Conservation (phyloP, 2,113 vertebrate species). For the Lichenostomus cassidix region DNA sequence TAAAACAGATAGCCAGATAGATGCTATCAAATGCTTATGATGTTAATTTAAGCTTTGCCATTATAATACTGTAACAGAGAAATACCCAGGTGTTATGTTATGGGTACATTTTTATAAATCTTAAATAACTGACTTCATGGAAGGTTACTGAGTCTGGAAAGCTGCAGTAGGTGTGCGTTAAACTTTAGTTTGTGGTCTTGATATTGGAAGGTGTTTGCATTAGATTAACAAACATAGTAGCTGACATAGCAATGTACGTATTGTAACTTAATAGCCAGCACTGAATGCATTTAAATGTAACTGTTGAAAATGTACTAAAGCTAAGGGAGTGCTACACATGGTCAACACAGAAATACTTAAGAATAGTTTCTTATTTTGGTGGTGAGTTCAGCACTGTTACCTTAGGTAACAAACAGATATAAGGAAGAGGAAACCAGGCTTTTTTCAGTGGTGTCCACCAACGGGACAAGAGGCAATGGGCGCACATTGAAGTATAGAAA, state of each 20-base stretch:
- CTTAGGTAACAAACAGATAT: background rate
- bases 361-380: background rate
- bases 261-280: background rate
- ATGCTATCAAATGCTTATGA: background rate
- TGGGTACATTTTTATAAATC: background rate
- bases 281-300: background rate
- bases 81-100: background rate
- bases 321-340: background rate
- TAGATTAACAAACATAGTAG: background rate
- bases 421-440: background rate
- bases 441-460: background rate
- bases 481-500: rapidly evolving
- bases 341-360: background rate
- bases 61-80: background rate
- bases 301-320: background rate
- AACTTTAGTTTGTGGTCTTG: background rate
- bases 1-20: background rate
- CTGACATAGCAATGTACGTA: background rate
- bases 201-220: background rate
- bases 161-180: background rate
- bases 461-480: background rate
- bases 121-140: background rate
- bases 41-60: background rate
- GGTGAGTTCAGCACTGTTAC: background rate
- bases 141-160: background rate